Evolutionary conservation across 2,113 vertebrate species (phyloP).

Genomic region (Chlorocebus sabaeus): DNA sequence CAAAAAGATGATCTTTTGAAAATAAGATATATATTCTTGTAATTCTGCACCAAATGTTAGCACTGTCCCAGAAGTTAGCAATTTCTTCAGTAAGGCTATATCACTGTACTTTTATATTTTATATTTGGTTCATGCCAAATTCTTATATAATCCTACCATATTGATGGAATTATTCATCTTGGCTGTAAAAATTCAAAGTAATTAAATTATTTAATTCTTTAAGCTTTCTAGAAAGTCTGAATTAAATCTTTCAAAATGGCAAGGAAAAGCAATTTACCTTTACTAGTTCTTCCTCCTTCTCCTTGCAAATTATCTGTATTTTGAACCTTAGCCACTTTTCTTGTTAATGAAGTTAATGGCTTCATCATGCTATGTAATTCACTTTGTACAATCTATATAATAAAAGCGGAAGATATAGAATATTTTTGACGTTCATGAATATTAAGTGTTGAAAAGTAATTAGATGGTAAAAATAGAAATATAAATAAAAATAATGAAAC

Average conservation of each 20-base stretch:
- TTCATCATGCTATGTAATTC: slow-evolving; percentile 14
- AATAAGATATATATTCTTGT: not conserved
- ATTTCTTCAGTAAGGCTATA: not conserved
- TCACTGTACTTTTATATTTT: slow-evolving; percentile 25
- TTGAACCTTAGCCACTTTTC: not conserved
- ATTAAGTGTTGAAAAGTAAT: slow-evolving; percentile 56
- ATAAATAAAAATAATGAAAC: slow-evolving; percentile 58
- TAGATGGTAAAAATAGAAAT: slow-evolving; percentile 50
- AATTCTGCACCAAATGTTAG: not conserved
- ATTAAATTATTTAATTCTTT: slow-evolving; percentile 74
- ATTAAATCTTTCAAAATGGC: slow-evolving; percentile 14
- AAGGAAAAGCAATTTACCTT: slow-evolving; percentile 53
- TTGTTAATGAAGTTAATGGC: slow-evolving; percentile 43
- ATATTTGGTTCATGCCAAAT: slow-evolving; percentile 7
- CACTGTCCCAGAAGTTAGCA: not conserved
- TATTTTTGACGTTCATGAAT: slow-evolving; percentile 34
- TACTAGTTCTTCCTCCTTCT: not conserved
- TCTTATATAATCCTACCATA: not conserved
- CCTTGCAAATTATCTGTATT: slow-evolving; percentile 55
- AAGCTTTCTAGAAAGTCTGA: slow-evolving; percentile 59
- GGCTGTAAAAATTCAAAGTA: slow-evolving; percentile 60
- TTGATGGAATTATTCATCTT: slow-evolving; percentile 67
- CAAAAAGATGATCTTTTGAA: not conserved
- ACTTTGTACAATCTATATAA: slow-evolving; percentile 11
- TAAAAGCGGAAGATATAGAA: not conserved